Base-by-base conservation (phyloP, 2,888 invertebrate species). In the Kuschelorhynchus macadamiae region DNA sequence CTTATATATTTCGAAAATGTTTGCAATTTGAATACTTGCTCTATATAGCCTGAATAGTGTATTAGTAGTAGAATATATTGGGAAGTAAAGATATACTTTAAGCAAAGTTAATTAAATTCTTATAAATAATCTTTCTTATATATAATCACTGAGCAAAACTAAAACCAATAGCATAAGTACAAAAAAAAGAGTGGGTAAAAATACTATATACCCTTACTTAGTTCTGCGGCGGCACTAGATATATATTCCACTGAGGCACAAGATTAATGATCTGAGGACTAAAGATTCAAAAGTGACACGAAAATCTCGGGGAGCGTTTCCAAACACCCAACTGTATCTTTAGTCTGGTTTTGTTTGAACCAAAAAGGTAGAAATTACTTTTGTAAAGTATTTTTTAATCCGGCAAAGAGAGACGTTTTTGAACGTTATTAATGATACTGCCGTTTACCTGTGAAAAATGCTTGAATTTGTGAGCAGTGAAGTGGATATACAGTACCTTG, bases 221-320 rank as follows among this genome's bases (percentile, higher is more conserved):
- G 47, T 47, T 59, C 36, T 16, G 16, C 39, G 47, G 33, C 39
- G 61, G 18, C 36, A 36, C 36, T 44, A 39, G 42, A 77, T 75
- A 76, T 76, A 76, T 76, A 76, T 78, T 76, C 76, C 74, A 72
- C 75, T 72, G 75, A 76, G 76, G 79, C 77, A 14, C 70, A 83
- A 83, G 84, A 84, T 84, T 84, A 84, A 84, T 84, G 84, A 84
- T 83, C 78, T 80, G 77, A 76, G 73, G 80, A 78, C 79, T 81
- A 79, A 81, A 82, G 82, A 83, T 84, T 83, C 82, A 82, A 84
- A 84, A 83, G 83, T 83, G 84, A 84, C 84, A 84, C 79, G 84
- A 82, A 84, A 84, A 84, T 84, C 83, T 84, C 81, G 78, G 62
- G 44, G 82, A 46, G 47, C 81, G 81, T 79, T 80, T 80, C 80